A percentile compares a stretch with the other conserved stretches of the same genome.
These are phyloP conservation scores for Athrips mouffetella DNA, from an alignment of 2,888 invertebrate species.

Conservation along the genomic window DNA sequence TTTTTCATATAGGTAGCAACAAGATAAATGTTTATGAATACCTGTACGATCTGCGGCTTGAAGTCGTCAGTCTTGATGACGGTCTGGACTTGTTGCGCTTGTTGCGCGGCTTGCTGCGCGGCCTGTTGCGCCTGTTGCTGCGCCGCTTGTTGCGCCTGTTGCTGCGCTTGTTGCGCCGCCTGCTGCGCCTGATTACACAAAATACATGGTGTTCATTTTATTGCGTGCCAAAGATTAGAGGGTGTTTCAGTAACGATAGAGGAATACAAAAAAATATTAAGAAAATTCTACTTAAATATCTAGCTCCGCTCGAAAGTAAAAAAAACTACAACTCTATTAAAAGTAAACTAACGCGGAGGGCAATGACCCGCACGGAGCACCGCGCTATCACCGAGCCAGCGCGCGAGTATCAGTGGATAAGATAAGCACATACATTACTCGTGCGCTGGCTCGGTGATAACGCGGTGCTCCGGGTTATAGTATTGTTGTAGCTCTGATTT, in stretches of 20 bases:
- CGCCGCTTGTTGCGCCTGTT: constrained; percentile 54
- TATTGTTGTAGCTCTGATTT: too few relatives aligned
- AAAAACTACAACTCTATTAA: not conserved
- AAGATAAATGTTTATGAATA: constrained; percentile 29
- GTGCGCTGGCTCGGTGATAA: too few relatives aligned
- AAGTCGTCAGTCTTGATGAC: constrained; percentile 74
- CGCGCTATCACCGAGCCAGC: too few relatives aligned
- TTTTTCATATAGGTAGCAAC: not conserved
- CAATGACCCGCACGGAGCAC: too few relatives aligned
- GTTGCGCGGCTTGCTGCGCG: constrained; percentile 40
- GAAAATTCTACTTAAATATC: too few relatives aligned
- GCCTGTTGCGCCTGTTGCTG: constrained; percentile 63
- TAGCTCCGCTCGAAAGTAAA: too few relatives aligned
- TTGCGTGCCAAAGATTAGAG: too few relatives aligned
- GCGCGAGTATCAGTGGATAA: too few relatives aligned
- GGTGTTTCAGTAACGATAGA: not conserved
- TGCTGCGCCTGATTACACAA: constrained; percentile 29
- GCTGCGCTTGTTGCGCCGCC: constrained; percentile 38
- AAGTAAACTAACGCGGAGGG: too few relatives aligned
- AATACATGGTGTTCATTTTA: not conserved
- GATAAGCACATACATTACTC: too few relatives aligned
- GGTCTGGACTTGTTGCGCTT: constrained; percentile 55
- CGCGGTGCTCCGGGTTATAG: too few relatives aligned
- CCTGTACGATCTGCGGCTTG: constrained; percentile 76
- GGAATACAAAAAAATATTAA: too few relatives aligned